A percentile compares a stretch with the other conserved stretches of the same genome.
Evolutionary conservation across 2,797 vertebrate species (phyloP).

Genomic region (Prunella strophiata): DNA sequence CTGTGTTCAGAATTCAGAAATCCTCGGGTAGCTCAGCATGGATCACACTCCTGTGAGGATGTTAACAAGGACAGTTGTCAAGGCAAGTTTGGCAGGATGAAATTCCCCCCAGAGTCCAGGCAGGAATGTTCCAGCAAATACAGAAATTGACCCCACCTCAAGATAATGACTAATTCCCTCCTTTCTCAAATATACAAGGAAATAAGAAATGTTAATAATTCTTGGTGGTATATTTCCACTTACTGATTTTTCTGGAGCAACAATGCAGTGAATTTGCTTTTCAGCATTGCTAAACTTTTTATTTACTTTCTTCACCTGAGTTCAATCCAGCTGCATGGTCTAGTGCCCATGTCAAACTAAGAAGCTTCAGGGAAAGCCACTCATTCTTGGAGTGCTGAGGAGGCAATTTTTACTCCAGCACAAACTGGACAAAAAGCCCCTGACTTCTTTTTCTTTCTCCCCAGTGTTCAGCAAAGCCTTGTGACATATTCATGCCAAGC

Average conservation of each 20-base stretch:
- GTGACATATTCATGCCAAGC: not conserved
- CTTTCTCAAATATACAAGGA: not conserved
- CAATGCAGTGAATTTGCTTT: not conserved
- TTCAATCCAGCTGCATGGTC: not conserved
- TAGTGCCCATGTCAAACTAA: not conserved
- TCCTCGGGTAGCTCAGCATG: not conserved
- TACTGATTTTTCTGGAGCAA: not conserved
- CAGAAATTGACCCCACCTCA: not conserved
- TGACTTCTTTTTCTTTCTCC: not conserved
- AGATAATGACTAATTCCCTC: not conserved
- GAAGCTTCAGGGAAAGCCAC: not conserved
- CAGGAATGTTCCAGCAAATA: not conserved
- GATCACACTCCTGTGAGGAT: not conserved
- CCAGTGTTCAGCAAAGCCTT: not conserved
- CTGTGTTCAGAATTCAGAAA: not conserved
- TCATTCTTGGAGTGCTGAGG: not conserved
- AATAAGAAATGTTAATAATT: not conserved
- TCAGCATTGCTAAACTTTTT: not conserved
- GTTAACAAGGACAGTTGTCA: not conserved
- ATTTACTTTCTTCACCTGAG: constrained; percentile 1
- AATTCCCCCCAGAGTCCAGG: not conserved
- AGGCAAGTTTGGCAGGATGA: not conserved
- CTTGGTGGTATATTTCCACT: not conserved
- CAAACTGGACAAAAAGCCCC: not conserved
- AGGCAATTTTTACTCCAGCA: not conserved